These are phyloP conservation scores for Ceramica pisi DNA, from an alignment of 2,888 invertebrate genomes.

Conservation along the genomic window DNA sequence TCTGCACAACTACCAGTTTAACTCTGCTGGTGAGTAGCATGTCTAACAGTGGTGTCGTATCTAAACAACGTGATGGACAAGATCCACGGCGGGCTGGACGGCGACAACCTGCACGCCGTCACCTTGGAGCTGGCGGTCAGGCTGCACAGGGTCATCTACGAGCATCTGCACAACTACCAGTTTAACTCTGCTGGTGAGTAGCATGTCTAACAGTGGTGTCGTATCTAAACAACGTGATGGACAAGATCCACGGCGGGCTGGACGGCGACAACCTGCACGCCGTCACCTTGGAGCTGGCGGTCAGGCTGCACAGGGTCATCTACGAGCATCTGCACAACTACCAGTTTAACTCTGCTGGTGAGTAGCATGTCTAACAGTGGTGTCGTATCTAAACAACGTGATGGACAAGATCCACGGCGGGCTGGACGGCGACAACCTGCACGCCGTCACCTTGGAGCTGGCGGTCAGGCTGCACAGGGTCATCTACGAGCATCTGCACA, in stretches of 20 bases:
- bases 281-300: conserved; percentile 96
- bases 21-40: conserved; percentile 96
- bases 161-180: conserved; percentile 98
- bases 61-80: conserved; percentile 94
- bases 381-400: conserved; percentile 94
- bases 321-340: conserved; percentile 98
- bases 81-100: conserved; percentile 96
- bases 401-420: conserved; percentile 95
- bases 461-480: conserved; percentile 98
- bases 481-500: conserved; percentile 98
- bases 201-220: conserved; percentile 96
- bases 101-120: conserved; percentile 96
- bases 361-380: conserved; percentile 95
- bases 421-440: conserved; percentile 98
- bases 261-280: conserved; percentile 98
- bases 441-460: conserved; percentile 96
- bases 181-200: conserved; percentile 96
- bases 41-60: conserved; percentile 95
- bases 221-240: conserved; percentile 94
- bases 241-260: conserved; percentile 94
- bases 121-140: conserved; percentile 97
- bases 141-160: conserved; percentile 98
- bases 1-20: conserved; percentile 98
- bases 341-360: conserved; percentile 98
- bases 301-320: conserved; percentile 97